phyloP scores from a whole-genome alignment of 2,888 invertebrate species.

The Himalopsyche tibetana region DNA sequence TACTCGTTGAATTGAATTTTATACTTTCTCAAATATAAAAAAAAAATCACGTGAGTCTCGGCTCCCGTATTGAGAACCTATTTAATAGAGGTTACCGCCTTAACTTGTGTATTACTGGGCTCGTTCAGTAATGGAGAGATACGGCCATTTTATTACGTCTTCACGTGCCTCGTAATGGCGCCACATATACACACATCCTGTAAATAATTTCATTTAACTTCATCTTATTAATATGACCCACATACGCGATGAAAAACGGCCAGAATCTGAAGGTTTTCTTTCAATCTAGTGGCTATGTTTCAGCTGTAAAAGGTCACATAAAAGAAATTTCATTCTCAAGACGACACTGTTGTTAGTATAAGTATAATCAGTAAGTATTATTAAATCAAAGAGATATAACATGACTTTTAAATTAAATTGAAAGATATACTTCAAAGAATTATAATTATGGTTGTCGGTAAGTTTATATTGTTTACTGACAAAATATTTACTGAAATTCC shows the following conservation, averaged over 20 bases:
- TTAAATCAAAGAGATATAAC: too few relatives aligned
- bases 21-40: too few relatives aligned
- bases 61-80: background rate
- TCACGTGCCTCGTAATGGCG: constrained; percentile 67
- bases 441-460: too few relatives aligned
- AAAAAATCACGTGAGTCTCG: background rate
- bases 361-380: too few relatives aligned
- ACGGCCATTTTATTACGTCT: constrained; percentile 69
- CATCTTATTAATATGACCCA: constrained; percentile 45
- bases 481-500: too few relatives aligned
- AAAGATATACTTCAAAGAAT: too few relatives aligned
- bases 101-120: constrained; percentile 41
- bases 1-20: background rate
- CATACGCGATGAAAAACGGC: constrained; percentile 35
- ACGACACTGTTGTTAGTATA: background rate
- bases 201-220: constrained; percentile 60
- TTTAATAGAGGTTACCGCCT: constrained; percentile 42
- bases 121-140: constrained; percentile 70
- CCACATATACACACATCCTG: constrained; percentile 46
- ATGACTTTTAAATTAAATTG: too few relatives aligned
- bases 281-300: constrained; percentile 16
- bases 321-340: background rate
- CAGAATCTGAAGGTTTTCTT: constrained; percentile 34
- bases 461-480: too few relatives aligned
- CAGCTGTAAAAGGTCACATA: constrained; percentile 4